phyloP scores from a whole-genome alignment of 2,113 vertebrate species.

The Pogonocichla stellata region DNA sequence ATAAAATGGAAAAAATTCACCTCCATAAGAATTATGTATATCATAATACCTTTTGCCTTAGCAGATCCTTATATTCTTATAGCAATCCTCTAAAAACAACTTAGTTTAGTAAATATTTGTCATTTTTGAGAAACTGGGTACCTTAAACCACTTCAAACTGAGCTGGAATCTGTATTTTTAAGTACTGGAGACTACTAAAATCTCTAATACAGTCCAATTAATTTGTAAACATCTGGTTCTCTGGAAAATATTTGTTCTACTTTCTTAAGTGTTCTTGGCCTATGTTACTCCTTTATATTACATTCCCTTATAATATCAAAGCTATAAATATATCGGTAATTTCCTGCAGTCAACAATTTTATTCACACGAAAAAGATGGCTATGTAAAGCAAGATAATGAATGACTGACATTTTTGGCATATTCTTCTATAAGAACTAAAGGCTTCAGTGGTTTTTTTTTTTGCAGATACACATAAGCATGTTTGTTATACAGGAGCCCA shows the following conservation, averaged over 20 bases:
- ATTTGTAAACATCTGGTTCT: not conserved
- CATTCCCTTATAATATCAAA: not conserved
- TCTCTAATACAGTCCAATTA: not conserved
- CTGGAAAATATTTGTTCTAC: not conserved
- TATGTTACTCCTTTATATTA: not conserved
- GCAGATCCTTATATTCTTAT: not conserved
- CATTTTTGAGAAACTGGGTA: not conserved
- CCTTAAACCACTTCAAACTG: not conserved
- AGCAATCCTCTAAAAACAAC: not conserved
- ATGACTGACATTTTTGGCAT: not conserved
- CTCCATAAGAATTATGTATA: not conserved
- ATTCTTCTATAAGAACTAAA: not conserved
- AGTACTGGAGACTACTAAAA: not conserved
- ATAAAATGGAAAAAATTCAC: not conserved
- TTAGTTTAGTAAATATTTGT: not conserved
- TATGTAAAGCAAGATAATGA: not conserved
- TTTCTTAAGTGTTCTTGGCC: not conserved
- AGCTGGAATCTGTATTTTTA: not conserved
- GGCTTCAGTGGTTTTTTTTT: not conserved
- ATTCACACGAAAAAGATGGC: not conserved
- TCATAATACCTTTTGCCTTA: not conserved
- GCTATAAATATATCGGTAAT: not conserved
- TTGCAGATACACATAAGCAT: not conserved
- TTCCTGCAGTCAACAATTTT: not conserved
- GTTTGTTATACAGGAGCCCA: not conserved